These are phyloP conservation scores for Colinus virginianus DNA, from an alignment of 2,113 vertebrate species.

Conservation along the genomic window DNA sequence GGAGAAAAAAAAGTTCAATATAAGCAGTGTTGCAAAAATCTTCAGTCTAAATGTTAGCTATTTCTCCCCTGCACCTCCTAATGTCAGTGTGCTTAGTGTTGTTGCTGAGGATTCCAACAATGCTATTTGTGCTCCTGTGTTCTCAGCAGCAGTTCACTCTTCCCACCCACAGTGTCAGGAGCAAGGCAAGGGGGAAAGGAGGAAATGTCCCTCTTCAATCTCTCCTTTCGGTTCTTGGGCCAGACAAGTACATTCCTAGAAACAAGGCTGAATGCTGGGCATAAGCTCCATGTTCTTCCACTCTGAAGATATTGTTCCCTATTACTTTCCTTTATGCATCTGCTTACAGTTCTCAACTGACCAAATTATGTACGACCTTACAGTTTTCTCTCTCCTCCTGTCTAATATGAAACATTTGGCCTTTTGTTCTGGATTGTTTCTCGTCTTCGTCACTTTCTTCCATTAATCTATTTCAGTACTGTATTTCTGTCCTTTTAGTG, in stretches of 20 bases:
- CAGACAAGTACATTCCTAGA: not conserved
- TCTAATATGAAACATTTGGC: conserved; percentile 20
- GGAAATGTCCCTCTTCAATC: not conserved
- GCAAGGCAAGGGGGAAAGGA: not conserved
- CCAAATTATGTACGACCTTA: not conserved
- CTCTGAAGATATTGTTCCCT: not conserved
- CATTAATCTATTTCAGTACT: conserved; percentile 21
- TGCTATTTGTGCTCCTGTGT: not conserved
- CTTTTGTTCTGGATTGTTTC: conserved; percentile 10
- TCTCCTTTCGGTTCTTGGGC: not conserved
- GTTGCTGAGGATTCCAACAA: not conserved
- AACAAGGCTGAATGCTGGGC: not conserved
- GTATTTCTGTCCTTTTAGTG: not conserved
- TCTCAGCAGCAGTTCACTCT: not conserved
- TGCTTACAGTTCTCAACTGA: not conserved
- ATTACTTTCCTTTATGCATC: not conserved
- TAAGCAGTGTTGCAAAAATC: not conserved
- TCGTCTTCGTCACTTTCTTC: not conserved
- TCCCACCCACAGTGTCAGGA: not conserved
- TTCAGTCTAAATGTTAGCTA: not conserved
- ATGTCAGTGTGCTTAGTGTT: not conserved
- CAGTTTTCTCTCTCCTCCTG: not conserved
- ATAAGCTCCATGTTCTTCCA: not conserved
- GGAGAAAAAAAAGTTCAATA: not conserved
- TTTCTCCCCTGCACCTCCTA: not conserved